Percentiles rank a stretch among this genome's conserved stretches.
These are phyloP conservation scores for Tillus elongatus DNA, from an alignment of 2,888 invertebrate genomes.

Conservation along the genomic window DNA sequence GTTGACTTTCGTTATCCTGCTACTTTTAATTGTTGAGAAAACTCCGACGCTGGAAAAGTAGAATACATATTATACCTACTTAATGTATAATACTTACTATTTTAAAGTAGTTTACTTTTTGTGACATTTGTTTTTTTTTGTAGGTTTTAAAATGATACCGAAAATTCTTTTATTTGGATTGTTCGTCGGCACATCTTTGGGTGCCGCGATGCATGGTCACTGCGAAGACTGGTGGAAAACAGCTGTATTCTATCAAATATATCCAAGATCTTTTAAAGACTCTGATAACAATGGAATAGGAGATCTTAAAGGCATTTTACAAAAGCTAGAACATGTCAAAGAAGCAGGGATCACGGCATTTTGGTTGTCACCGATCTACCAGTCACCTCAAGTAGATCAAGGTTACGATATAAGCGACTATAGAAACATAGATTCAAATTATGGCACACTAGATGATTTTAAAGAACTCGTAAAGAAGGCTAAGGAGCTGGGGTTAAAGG, in stretches of 20 bases:
- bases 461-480: slow-evolving; percentile 48
- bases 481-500: slow-evolving; percentile 46
- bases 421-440: slow-evolving; percentile 59
- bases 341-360: slow-evolving; percentile 64
- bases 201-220: too few species aligned
- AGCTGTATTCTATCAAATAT: slow-evolving; percentile 75
- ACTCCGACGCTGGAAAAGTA: too few species aligned
- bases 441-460: slow-evolving; percentile 68
- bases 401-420: slow-evolving; percentile 83
- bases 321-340: slow-evolving; percentile 30
- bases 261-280: slow-evolving; percentile 79
- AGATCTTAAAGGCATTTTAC: slow-evolving; percentile 61
- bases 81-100: too few species aligned
- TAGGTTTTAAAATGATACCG: too few species aligned
- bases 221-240: slow-evolving; percentile 89
- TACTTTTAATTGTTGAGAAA: too few species aligned
- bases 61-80: too few species aligned
- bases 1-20: too few species aligned
- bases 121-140: too few species aligned
- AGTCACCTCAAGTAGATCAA: slow-evolving; percentile 76
- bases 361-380: slow-evolving; percentile 80
- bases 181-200: too few species aligned
- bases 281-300: slow-evolving; percentile 76
- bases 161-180: too few species aligned
- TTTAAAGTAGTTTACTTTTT: too few species aligned